Evolutionary conservation across 2,113 vertebrate species (phyloP), one percentile per base, ranked within the genome.

Genomic region (Dicrurus megarhynchus): DNA sequence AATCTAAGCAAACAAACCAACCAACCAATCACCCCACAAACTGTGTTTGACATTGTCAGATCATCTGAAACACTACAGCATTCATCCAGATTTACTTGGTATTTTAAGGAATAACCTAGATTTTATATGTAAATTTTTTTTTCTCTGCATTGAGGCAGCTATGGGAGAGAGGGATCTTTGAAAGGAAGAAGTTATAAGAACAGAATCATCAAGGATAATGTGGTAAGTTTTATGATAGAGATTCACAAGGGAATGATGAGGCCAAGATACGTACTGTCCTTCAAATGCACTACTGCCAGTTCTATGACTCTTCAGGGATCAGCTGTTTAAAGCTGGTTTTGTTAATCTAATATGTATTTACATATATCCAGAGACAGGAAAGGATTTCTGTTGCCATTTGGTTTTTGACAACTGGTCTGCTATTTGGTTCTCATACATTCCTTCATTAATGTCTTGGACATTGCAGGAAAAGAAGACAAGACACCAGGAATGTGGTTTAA

Each of bases 341-440:
- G 57, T 95, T 94, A 94, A 94, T 91, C 69, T 92, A 92, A 87
- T 87, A 67, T 47, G 13, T 85, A 95, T 95, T 93, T 96, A 95
- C 93, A 84, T 93, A 89, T 53, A 92, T 80, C 94, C 76, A 95
- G 91, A 94, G 84, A 95, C 87, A 91, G 64, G 77, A 84, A 95
- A 78, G 56, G 61, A 92, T 95, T 96, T 92, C 87, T 95, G 73
- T 92, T 91, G 91, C 84, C 77, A 42, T 96, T 97, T 95, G 89
- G 44, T 78, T 95, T 97, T 95, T 95, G 95, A 96, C 96, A 96
- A 95, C 94, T 82, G 87, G 89, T 95, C 96, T 96, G 94, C 91
- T 96, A 92, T 95, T 97, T 96, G 93, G 93, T 95, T 96, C 94
- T 97, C 91, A 89, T 97, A 96, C 94, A 95, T 96, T 95, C 96